Evolutionary conservation across 2,888 invertebrate genomes (phyloP), one percentile per base, ranked within the genome.

Genomic region (Penaeus monodon): DNA sequence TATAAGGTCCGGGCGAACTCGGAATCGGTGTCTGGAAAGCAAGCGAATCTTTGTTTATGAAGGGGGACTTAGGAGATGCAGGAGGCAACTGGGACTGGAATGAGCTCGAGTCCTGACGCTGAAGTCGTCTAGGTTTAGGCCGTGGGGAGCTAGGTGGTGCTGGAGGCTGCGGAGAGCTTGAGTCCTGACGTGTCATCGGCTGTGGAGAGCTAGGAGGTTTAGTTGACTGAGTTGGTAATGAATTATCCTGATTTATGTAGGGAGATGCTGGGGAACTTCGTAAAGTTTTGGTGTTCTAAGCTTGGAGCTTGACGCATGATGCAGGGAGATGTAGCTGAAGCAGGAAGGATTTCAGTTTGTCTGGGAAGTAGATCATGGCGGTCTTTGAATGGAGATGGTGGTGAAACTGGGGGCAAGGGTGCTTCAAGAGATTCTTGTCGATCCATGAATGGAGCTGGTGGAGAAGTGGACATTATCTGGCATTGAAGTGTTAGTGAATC

Each of bases 331-430:
- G 17, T 63, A 64, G 64, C 73, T 73, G 70, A 85, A 70, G 70
- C 73, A 80, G 22, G 80, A 49, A 1, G 79, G n/a, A 29, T 57
- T 57, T 57, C 57, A 57, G 57, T 57, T 57, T 57, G 57, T 57
- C 57, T 57, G 1, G 57, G 57, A 20, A 57, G 57, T 57, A 57
- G 57, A 57, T 17, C 17, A 14, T 85, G 73, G 33, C 85, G 79
- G 24, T 70, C 85, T 63, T 73, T 63, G 80, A 85, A 85, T 33
- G 85, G 85, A 24, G 85, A 85, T 33, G 85, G 85, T 2, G 85
- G 85, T 38, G 57, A 57, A 57, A 17, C 17, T 1, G 57, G 57
- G 17, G 17, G 2, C 17, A 57, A 17, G 57, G 57, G 57, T 17
- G 57, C 57, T 20, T 57, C 57, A 57, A 57, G 57, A 57, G 57